Evolutionary conservation across 2,113 vertebrate species (phyloP).

Genomic region (Myocastor coypus): DNA sequence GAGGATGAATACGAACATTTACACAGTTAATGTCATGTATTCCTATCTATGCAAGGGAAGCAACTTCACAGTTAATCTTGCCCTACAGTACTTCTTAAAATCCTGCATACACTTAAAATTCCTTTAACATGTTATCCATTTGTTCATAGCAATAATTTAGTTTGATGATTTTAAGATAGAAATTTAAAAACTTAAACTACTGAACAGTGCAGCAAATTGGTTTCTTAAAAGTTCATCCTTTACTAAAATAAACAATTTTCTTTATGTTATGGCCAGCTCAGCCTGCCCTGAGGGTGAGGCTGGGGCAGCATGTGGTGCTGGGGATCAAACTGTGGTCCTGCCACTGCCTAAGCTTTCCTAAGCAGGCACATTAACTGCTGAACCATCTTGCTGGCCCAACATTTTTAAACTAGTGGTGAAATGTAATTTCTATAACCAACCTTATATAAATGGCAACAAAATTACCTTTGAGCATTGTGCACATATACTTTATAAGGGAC

Average conservation of each 20-base stretch:
- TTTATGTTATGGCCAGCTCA: too few species aligned
- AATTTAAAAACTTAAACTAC: neutral
- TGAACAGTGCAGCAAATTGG: slow-evolving; percentile 39
- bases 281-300: too few species aligned
- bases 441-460: slow-evolving; percentile 53
- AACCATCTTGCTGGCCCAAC: too few species aligned
- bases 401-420: slow-evolving; percentile 36
- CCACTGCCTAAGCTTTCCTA: too few species aligned
- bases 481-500: slow-evolving; percentile 81
- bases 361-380: too few species aligned
- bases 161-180: slow-evolving; percentile 70
- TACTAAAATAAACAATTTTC: slow-evolving; percentile 19
- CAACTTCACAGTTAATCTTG: slow-evolving; percentile 68
- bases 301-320: too few species aligned
- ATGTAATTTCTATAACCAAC: slow-evolving; percentile 60
- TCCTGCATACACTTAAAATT: slow-evolving; percentile 12
- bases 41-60: slow-evolving; percentile 85
- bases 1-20: slow-evolving; percentile 84
- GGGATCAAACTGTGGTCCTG: too few species aligned
- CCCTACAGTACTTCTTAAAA: slow-evolving; percentile 59
- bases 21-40: slow-evolving; percentile 83
- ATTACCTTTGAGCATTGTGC: slow-evolving; percentile 75
- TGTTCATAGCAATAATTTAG: slow-evolving; percentile 62
- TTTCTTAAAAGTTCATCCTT: slow-evolving; percentile 51
- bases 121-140: slow-evolving; percentile 43